A percentile compares a stretch with the other conserved stretches of the same genome.
These are phyloP conservation scores for Griposia aprilina DNA, from an alignment of 2,888 invertebrate species.

Conservation along the genomic window DNA sequence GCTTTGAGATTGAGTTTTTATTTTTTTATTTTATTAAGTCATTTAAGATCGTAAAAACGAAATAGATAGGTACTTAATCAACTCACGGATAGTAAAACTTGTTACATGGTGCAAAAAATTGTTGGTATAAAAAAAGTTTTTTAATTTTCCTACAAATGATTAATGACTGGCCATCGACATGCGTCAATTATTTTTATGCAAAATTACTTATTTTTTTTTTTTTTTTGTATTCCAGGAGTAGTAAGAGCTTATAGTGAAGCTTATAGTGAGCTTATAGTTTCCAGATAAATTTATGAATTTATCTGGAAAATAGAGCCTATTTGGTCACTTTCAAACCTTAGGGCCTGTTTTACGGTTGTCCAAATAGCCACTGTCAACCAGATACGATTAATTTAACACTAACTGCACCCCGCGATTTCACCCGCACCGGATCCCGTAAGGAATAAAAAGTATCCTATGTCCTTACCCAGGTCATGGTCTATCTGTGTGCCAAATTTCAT, in stretches of 20 bases:
- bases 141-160: background rate
- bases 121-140: background rate
- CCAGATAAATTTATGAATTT: too few species aligned
- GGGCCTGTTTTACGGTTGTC: background rate
- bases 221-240: too few species aligned
- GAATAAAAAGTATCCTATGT: too few species aligned
- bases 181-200: conserved; percentile 33
- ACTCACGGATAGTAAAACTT: too few species aligned
- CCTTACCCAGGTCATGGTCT: too few species aligned
- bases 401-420: too few species aligned
- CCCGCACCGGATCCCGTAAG: too few species aligned
- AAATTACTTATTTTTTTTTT: too few species aligned
- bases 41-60: background rate
- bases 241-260: too few species aligned
- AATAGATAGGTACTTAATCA: background rate
- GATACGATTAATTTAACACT: background rate
- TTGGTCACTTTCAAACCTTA: background rate
- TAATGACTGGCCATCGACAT: conserved; percentile 6
- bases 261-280: too few species aligned
- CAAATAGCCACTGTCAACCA: background rate
- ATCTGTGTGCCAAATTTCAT: too few species aligned
- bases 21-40: background rate
- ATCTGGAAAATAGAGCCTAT: background rate
- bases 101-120: conserved; percentile 27
- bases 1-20: background rate